These are phyloP conservation scores for Myopa tessellatipennis DNA, from an alignment of 2,888 invertebrate genomes.

Conservation along the genomic window DNA sequence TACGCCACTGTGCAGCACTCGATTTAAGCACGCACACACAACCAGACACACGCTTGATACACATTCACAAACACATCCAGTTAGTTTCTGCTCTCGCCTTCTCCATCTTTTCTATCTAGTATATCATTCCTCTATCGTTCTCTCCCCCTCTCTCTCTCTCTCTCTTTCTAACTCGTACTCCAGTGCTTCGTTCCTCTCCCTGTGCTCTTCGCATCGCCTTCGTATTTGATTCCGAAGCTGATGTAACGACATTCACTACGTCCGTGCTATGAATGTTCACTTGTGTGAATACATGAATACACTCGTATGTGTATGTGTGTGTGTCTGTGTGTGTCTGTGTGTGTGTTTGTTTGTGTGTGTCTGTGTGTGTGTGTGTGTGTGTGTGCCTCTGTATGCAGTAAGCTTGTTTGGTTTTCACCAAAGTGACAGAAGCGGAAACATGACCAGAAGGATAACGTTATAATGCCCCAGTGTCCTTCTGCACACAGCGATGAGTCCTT, in stretches of 20 bases:
- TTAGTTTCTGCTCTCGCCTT: background rate
- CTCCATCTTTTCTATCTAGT: background rate
- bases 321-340: slow-evolving; percentile 42
- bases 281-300: background rate
- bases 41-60: background rate
- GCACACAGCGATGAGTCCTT: slow-evolving; percentile 27
- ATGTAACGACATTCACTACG: slow-evolving; percentile 24
- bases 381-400: background rate
- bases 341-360: slow-evolving; percentile 31
- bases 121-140: background rate
- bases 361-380: slow-evolving; percentile 42
- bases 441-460: slow-evolving; percentile 68
- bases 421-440: slow-evolving; percentile 66
- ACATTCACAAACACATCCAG: background rate
- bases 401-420: slow-evolving; percentile 51
- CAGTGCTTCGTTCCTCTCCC: background rate
- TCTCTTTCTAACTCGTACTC: background rate
- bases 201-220: background rate
- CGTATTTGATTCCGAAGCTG: background rate
- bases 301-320: background rate
- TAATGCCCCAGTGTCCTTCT: slow-evolving; percentile 64
- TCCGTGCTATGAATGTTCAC: slow-evolving; percentile 1
- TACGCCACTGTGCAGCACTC: too few relatives aligned
- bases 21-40: background rate
- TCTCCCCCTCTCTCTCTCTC: background rate